These are phyloP conservation scores for Scomber colias DNA, from an alignment of 2,113 vertebrate genomes.

Conservation along the genomic window DNA sequence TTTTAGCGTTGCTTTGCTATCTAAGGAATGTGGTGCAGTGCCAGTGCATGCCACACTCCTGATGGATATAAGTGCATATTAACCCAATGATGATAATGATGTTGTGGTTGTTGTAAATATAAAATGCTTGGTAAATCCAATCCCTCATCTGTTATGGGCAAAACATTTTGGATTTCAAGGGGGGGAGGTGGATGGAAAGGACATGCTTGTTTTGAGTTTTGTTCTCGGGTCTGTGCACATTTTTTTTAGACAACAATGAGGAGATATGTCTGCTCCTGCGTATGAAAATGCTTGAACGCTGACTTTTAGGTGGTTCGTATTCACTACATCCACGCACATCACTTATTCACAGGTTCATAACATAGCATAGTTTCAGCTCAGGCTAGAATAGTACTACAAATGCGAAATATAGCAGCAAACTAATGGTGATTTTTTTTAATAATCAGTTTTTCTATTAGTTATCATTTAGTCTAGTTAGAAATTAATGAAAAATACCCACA, in stretches of 20 bases:
- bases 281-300: slow-evolving; percentile 3
- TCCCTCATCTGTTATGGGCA: slow-evolving; percentile 3
- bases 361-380: neutral
- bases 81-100: slow-evolving; percentile 12
- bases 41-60: slow-evolving; percentile 49
- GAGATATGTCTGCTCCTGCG: neutral
- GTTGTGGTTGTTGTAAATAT: slow-evolving; percentile 34
- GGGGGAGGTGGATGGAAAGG: neutral
- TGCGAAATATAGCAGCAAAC: neutral
- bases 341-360: neutral
- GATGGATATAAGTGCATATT: slow-evolving; percentile 47
- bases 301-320: neutral
- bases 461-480: no score
- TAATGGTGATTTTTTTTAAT: no score
- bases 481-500: no score
- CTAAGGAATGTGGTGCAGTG: slow-evolving; percentile 68
- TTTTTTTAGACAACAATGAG: neutral
- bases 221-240: neutral
- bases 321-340: neutral
- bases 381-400: neutral
- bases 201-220: neutral
- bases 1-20: slow-evolving; percentile 70
- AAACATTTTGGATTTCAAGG: neutral
- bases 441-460: no score
- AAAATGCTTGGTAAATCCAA: neutral